Evolutionary conservation across 2,888 invertebrate genomes (phyloP), one percentile per base, ranked within the genome.

Genomic region (Eristalinus sepulchralis): DNA sequence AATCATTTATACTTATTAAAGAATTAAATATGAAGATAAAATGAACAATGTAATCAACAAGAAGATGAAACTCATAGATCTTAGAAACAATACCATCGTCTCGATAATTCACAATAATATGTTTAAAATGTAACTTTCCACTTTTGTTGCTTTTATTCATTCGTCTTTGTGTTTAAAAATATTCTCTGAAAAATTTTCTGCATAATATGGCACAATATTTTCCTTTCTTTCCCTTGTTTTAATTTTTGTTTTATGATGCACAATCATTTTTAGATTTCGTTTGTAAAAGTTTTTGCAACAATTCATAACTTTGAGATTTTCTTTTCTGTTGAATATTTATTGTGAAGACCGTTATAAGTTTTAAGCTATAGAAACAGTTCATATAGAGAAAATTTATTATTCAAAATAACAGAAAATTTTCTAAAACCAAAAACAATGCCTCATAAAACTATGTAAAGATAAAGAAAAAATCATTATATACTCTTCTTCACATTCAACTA

Each of bases 401-500:
- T 22, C 66, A 57, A 68, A 57, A 78, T 66, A 39, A 39, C 13
- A 55, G n/a, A 10, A 22, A 57, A 24, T 11, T 6, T 57, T 57
- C 2, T 22, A 20, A 57, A 27, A 57, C 3, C 11, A 57, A 57
- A 57, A 11, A 11, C 20, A 57, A 77, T 80, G 75, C 84, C 84
- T 84, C 76, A 62, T 8, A 47, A 47, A 47, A 57, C 57, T 57
- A 57, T 57, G 57, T 57, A 57, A 57, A 24, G 24, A 13, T 24
- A 57, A 57, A 22, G 9, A 57, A 57, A 22, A 27, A 57, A 22
- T 3, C 57, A 57, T 57, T 24, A 70, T 67, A 80, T 79, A 84
- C 62, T 79, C 79, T 79, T 76, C 33, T 84, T 80, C 75, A 80
- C 75, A 83, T 63, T 76, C 47, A 75, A 71, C 75, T 76, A 76